Percentiles rank a stretch among this genome's conserved stretches.
phyloP scores from a whole-genome alignment of 2,797 vertebrate genomes.

The Sebastes vulpes region DNA sequence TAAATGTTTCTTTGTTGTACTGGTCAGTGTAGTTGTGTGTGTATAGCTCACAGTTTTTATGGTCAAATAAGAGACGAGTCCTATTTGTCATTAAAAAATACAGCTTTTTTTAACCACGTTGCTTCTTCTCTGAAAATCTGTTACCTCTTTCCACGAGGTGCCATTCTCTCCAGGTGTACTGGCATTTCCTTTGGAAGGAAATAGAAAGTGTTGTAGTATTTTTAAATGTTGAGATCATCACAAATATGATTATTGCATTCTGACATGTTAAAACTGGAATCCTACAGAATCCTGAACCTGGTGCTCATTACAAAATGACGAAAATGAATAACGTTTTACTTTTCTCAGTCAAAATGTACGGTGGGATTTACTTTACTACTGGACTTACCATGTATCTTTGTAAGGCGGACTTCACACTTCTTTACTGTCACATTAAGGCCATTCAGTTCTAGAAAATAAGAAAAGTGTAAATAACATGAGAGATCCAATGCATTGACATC shows the following conservation, averaged over 20 bases:
- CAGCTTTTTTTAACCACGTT: background rate
- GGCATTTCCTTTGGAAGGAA: slow-evolving; percentile 27
- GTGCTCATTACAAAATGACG: no score
- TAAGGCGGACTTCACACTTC: slow-evolving; percentile 82
- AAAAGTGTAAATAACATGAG: background rate
- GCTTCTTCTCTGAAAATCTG: background rate
- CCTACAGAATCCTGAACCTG: background rate
- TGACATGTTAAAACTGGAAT: background rate
- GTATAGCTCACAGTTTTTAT: background rate
- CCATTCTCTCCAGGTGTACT: slow-evolving; percentile 34
- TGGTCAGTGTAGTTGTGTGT: background rate
- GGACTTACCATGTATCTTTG: slow-evolving; percentile 73
- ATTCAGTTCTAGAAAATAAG: slow-evolving; percentile 68
- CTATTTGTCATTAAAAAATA: background rate
- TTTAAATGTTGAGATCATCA: background rate
- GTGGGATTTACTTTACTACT: background rate
- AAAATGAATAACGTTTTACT: background rate
- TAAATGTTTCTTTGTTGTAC: background rate
- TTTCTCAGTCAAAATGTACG: background rate
- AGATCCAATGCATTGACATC: background rate
- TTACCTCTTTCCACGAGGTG: slow-evolving; percentile 72
- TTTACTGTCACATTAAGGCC: slow-evolving; percentile 60
- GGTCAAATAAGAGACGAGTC: background rate
- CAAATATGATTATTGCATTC: background rate
- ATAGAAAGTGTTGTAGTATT: background rate